A percentile compares a stretch with the other conserved stretches of the same genome.
phyloP scores from a whole-genome alignment of 2,888 invertebrate species.

The Ophonus ardosiacus region DNA sequence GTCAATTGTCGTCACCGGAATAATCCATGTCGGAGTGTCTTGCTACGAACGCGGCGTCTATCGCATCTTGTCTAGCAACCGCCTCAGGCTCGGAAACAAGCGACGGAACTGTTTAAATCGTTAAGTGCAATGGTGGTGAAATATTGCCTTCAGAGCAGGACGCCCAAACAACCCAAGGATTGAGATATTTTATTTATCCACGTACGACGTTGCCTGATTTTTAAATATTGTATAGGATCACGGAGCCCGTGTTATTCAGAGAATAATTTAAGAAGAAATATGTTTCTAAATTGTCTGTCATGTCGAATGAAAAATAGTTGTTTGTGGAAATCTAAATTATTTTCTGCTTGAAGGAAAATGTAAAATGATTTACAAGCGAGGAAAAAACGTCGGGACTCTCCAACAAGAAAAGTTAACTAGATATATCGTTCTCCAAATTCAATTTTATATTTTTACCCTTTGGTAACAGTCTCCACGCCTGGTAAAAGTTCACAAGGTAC shows the following conservation, averaged over 20 bases:
- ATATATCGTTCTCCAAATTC: background rate
- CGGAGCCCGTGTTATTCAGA: conserved; percentile 11
- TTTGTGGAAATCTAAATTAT: conserved; percentile 35
- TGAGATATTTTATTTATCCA: conserved; percentile 52
- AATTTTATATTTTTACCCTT: background rate
- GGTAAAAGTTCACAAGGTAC: too few relatives aligned
- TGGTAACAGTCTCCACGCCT: too few relatives aligned
- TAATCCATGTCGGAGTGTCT: background rate
- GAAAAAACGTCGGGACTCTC: too few relatives aligned
- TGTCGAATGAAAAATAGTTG: conserved; percentile 35
- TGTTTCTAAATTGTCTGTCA: conserved; percentile 36
- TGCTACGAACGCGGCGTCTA: background rate
- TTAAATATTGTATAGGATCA: conserved; percentile 33
- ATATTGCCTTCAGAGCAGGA: conserved; percentile 31
- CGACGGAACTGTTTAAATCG: conserved; percentile 12
- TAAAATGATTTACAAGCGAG: background rate
- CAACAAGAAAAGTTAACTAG: background rate
- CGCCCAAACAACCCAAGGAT: conserved; percentile 30
- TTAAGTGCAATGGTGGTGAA: conserved; percentile 56
- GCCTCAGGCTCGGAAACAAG: background rate
- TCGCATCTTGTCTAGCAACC: background rate
- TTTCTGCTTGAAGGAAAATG: conserved; percentile 32
- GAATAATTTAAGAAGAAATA: conserved; percentile 28
- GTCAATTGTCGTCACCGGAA: background rate
- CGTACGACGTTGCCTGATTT: conserved; percentile 29